Percentiles rank a stretch among this genome's conserved stretches.
phyloP scores from a whole-genome alignment of 1,140 invertebrate species.

The Apis cerana region DNA sequence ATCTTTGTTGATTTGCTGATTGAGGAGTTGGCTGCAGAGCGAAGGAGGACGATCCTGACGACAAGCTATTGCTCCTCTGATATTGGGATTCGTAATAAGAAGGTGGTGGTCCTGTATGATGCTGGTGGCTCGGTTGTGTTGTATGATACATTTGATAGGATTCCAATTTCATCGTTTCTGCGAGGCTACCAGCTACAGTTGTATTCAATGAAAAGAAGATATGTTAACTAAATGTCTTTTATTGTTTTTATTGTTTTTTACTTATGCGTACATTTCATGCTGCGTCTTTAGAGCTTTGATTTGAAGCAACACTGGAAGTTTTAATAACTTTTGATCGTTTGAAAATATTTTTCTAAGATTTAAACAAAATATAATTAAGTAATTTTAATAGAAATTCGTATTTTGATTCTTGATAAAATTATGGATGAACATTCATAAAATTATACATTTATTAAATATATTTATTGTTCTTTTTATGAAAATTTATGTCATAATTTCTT shows the following conservation, averaged over 20 bases:
- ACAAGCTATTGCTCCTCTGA: slow-evolving; percentile 79
- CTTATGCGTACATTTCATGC: not conserved
- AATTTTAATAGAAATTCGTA: no score
- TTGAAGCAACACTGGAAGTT: not conserved
- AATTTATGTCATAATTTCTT: no score
- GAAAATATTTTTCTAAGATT: not conserved
- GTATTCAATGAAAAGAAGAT: slow-evolving; percentile 23
- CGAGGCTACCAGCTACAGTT: slow-evolving; percentile 87
- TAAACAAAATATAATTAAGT: not conserved
- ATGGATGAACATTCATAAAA: no score
- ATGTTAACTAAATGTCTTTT: not conserved
- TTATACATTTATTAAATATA: no score
- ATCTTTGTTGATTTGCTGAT: slow-evolving; percentile 79
- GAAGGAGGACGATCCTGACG: slow-evolving; percentile 78
- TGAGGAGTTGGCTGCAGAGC: slow-evolving; percentile 79
- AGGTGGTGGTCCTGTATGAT: slow-evolving; percentile 81
- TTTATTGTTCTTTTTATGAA: no score
- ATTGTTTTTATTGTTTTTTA: not conserved
- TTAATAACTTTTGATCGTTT: not conserved
- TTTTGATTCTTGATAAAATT: no score
- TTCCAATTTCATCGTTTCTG: slow-evolving; percentile 91
- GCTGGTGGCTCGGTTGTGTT: slow-evolving; percentile 76
- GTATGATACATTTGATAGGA: slow-evolving; percentile 83
- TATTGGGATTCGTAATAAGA: slow-evolving; percentile 79
- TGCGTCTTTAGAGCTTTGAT: not conserved